Evolutionary conservation across 2,113 vertebrate species (phyloP).

Genomic region (Ciconia stormi): DNA sequence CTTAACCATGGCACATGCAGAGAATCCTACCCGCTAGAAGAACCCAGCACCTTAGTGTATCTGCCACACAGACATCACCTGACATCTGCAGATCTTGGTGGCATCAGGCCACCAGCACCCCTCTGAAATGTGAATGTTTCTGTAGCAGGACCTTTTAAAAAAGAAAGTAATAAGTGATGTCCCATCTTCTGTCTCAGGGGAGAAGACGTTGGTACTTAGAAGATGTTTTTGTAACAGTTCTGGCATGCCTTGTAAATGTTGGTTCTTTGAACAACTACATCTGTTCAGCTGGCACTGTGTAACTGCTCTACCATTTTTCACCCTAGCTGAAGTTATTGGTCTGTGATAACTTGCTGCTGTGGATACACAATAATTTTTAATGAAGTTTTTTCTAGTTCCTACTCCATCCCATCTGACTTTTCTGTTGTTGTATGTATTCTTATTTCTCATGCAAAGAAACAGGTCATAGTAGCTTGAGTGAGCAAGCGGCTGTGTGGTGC

Average conservation of each 20-base stretch:
- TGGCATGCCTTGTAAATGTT: not conserved
- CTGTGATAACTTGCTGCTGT: not conserved
- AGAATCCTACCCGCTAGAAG: not conserved
- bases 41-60: not conserved
- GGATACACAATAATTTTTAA: not conserved
- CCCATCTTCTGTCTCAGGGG: not conserved
- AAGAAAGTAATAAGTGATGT: not conserved
- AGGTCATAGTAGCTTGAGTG: not conserved
- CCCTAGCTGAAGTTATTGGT: not conserved
- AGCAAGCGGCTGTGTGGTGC: too few relatives aligned
- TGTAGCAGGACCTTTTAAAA: not conserved
- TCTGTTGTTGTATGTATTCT: not conserved
- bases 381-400: not conserved
- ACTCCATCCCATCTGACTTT: not conserved
- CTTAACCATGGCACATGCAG: rapidly evolving
- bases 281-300: not conserved
- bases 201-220: not conserved
- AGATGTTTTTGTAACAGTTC: not conserved
- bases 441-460: not conserved
- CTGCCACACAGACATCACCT: not conserved
- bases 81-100: not conserved
- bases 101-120: not conserved
- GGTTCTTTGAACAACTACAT: not conserved
- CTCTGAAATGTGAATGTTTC: not conserved
- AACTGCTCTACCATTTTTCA: not conserved